Conservation (phyloP, 2,797 vertebrate genomes). For the Tachyglossus aculeatus region DNA sequence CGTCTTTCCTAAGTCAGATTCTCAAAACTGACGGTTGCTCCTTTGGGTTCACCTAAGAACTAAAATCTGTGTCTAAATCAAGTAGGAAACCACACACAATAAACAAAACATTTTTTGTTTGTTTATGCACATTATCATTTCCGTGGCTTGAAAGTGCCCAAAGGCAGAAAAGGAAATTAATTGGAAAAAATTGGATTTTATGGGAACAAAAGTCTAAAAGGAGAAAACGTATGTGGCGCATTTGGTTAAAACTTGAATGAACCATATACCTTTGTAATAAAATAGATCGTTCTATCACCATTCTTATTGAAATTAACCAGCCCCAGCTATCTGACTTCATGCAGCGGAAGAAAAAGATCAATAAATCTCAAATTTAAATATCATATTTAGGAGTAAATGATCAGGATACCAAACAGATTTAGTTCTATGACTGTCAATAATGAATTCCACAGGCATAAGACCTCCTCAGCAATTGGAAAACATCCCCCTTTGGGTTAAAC, state of each 20-base stretch:
- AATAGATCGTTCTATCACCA: background rate
- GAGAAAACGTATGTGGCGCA: slow-evolving; percentile 55
- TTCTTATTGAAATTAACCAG: slow-evolving; percentile 4
- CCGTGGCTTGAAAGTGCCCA: slow-evolving; percentile 60
- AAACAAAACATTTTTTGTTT: slow-evolving; percentile 57
- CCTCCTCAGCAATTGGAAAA: no score
- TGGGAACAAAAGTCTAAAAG: slow-evolving; percentile 62
- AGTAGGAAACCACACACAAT: slow-evolving; percentile 49
- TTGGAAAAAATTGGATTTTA: slow-evolving; percentile 71
- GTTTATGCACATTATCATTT: slow-evolving; percentile 53
- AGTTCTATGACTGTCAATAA: no score
- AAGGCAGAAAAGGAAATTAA: slow-evolving; percentile 69
- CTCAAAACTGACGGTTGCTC: slow-evolving; percentile 30
- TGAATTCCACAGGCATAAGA: no score
- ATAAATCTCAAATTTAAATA: no score
- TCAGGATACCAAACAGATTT: no score
- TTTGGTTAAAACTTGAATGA: slow-evolving; percentile 60
- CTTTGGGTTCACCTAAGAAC: slow-evolving; percentile 44
- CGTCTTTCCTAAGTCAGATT: slow-evolving; percentile 34
- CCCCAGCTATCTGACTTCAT: no score
- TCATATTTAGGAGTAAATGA: no score
- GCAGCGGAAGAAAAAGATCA: no score
- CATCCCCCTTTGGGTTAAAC: no score
- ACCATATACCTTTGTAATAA: slow-evolving; percentile 15
- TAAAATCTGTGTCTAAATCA: slow-evolving; percentile 48